These are phyloP conservation scores for Agonum fuliginosum DNA, from an alignment of 2,888 invertebrate species.

Conservation along the genomic window DNA sequence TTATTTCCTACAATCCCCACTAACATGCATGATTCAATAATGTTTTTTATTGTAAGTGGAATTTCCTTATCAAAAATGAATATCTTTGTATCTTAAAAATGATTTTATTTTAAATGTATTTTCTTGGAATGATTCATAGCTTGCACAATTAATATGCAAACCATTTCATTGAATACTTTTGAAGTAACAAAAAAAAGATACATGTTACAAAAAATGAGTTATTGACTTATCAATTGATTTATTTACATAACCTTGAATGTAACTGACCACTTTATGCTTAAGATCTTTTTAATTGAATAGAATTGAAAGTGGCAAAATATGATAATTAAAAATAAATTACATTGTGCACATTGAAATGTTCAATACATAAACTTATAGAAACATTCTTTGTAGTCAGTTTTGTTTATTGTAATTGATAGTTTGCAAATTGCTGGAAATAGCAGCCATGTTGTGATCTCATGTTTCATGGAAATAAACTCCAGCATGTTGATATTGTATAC, in stretches of 20 bases:
- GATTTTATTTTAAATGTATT: not conserved
- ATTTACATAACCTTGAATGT: too few species aligned
- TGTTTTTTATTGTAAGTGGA: not conserved
- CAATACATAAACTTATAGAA: too few species aligned
- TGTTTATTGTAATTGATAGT: slow-evolving; percentile 5
- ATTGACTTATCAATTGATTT: slow-evolving; percentile 14
- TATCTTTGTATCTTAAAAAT: not conserved
- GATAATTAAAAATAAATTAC: not conserved
- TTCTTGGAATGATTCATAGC: slow-evolving; percentile 12
- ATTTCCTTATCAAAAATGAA: slow-evolving; percentile 4
- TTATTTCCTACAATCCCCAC: not conserved
- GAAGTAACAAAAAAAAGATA: slow-evolving; percentile 5
- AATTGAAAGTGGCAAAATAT: slow-evolving; percentile 15
- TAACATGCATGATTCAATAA: not conserved
- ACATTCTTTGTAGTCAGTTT: not conserved
- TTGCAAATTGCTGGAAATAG: not conserved
- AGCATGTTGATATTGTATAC: slow-evolving; percentile 9
- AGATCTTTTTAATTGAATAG: too few species aligned
- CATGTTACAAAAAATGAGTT: not conserved
- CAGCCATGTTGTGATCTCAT: not conserved
- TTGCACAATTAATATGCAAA: not conserved
- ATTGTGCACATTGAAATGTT: too few species aligned
- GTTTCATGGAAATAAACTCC: slow-evolving; percentile 14
- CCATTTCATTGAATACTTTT: not conserved
- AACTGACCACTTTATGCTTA: too few species aligned